These are phyloP conservation scores for Mustelus asterias DNA, from an alignment of 2,113 vertebrate species.

Conservation along the genomic window DNA sequence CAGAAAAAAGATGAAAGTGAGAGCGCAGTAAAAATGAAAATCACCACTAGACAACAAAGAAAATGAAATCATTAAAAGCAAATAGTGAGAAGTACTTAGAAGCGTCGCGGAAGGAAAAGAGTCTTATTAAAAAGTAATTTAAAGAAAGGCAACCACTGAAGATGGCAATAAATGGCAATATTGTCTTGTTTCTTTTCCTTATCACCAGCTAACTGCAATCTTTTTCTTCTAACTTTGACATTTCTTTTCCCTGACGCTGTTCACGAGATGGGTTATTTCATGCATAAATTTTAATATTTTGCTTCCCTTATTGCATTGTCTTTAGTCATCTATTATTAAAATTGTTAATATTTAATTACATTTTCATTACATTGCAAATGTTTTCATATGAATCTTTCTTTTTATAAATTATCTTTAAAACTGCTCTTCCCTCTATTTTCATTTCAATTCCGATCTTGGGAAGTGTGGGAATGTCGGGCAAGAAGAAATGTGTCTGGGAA, in stretches of 20 bases:
- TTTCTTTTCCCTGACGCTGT: background rate
- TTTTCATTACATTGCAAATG: conserved; percentile 3
- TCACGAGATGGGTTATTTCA: background rate
- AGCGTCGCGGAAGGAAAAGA: background rate
- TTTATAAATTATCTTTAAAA: background rate
- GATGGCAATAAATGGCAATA: background rate
- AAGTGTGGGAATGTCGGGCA: too few species aligned
- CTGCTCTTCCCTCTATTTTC: background rate
- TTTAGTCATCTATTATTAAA: conserved; percentile 27
- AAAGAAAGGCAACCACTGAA: background rate
- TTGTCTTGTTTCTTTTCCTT: background rate
- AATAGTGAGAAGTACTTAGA: background rate
- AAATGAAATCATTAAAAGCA: background rate
- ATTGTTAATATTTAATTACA: conserved; percentile 21
- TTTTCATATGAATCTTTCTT: background rate
- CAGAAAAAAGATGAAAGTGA: background rate
- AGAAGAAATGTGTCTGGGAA: background rate
- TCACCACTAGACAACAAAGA: background rate
- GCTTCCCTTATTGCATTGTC: background rate
- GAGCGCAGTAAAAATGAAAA: background rate
- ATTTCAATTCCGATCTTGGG: background rate
- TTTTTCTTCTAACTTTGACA: background rate
- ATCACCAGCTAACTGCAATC: background rate
- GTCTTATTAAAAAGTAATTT: background rate
- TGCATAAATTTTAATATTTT: conserved; percentile 17